Conservation (phyloP, 2,113 vertebrate genomes). For the Ictalurus furcatus region DNA sequence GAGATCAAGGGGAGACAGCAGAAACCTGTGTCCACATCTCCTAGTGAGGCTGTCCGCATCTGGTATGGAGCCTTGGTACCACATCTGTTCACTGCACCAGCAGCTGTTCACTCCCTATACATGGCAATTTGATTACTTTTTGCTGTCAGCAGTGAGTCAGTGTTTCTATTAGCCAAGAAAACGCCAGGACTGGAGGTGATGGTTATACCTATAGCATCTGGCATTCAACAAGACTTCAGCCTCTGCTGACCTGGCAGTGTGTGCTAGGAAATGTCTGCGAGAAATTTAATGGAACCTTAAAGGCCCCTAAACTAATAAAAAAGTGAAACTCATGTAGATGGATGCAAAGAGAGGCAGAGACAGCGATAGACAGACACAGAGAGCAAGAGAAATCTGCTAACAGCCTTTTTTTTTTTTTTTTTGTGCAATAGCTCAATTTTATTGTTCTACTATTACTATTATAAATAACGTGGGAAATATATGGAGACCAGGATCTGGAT, state of each 20-base stretch:
- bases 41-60: neutral
- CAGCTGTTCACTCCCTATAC: slow-evolving; percentile 15
- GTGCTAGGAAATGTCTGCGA: neutral
- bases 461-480: neutral
- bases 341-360: too few relatives aligned
- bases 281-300: neutral
- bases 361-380: neutral
- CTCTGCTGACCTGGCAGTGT: neutral
- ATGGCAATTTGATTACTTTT: slow-evolving; percentile 12
- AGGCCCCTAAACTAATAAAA: neutral
- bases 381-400: neutral
- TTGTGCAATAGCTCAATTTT: neutral
- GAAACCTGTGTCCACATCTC: neutral
- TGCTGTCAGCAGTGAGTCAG: slow-evolving; percentile 13
- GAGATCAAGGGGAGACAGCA: slow-evolving; percentile 16
- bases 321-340: neutral
- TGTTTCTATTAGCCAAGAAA: slow-evolving; percentile 7
- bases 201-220: neutral
- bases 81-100: slow-evolving; percentile 32
- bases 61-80: slow-evolving; percentile 1
- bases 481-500: neutral
- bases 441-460: neutral
- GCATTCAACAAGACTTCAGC: neutral
- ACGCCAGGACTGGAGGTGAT: neutral
- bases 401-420: neutral